phyloP scores from a whole-genome alignment of 2,797 vertebrate species.

The Oryzias sinensis region DNA sequence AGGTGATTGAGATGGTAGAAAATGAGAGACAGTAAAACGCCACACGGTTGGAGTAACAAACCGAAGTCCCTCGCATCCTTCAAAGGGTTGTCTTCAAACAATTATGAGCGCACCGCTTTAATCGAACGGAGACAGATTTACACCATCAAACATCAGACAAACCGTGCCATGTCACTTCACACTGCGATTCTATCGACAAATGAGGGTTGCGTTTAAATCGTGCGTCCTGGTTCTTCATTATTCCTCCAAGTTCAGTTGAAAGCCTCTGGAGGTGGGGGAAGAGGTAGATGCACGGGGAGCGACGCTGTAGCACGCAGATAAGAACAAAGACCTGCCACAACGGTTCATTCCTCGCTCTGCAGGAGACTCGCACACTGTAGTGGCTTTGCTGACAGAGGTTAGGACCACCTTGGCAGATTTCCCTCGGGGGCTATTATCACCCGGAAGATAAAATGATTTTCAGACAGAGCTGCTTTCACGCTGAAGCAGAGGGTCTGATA shows the following conservation, averaged over 20 bases:
- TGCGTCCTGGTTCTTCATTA: constrained; percentile 71
- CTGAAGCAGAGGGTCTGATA: constrained; percentile 45
- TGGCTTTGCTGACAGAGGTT: constrained; percentile 63
- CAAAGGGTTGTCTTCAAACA: constrained; percentile 19
- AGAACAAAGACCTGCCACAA: constrained; percentile 69
- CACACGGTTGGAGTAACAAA: constrained; percentile 1
- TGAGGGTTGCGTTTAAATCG: constrained; percentile 59
- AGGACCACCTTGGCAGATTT: constrained; percentile 75
- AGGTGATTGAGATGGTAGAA: background rate
- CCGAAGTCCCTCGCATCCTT: background rate
- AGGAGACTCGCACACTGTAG: constrained; percentile 50
- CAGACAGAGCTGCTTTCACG: constrained; percentile 55
- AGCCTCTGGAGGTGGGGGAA: constrained; percentile 41
- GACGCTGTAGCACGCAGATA: constrained; percentile 49
- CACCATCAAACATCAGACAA: constrained; percentile 56
- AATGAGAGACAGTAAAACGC: constrained; percentile 2
- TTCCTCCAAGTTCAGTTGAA: constrained; percentile 63
- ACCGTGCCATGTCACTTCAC: constrained; percentile 56
- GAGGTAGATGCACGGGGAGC: constrained; percentile 41
- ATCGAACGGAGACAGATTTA: constrained; percentile 63
- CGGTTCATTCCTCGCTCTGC: constrained; percentile 66
- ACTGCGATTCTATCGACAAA: constrained; percentile 63
- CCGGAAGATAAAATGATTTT: constrained; percentile 73
- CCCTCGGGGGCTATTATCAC: constrained; percentile 68
- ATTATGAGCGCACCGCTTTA: constrained; percentile 26